Conservation (phyloP, 2,113 vertebrate species). For the Mystacornis crossleyi region DNA sequence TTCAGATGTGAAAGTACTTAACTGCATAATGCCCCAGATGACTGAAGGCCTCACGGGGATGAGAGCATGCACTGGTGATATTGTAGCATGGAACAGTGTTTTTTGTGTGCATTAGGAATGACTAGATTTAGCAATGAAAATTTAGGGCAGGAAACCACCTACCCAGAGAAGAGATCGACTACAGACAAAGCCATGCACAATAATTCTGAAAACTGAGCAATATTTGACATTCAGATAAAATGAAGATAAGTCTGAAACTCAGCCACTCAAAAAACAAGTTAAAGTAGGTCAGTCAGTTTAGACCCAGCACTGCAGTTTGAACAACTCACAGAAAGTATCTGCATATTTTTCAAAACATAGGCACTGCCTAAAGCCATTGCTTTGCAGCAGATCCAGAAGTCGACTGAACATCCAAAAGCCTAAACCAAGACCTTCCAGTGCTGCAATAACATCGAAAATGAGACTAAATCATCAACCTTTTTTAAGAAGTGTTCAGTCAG, state of each 20-base stretch:
- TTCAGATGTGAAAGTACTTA: not conserved
- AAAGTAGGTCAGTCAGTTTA: conserved; percentile 61
- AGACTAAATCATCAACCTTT: not conserved
- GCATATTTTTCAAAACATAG: conserved; percentile 44
- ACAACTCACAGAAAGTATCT: conserved; percentile 19
- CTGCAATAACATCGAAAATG: conserved; percentile 2
- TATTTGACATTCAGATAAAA: conserved; percentile 29
- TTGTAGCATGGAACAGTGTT: not conserved
- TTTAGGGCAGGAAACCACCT: conserved; percentile 50
- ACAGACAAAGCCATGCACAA: not conserved
- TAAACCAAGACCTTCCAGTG: conserved; percentile 7
- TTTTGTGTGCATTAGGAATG: not conserved
- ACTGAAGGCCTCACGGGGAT: not conserved
- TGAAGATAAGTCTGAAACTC: conserved; percentile 21
- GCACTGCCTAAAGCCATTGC: conserved; percentile 44
- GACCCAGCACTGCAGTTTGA: conserved; percentile 9
- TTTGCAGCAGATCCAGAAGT: conserved; percentile 17
- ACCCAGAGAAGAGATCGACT: not conserved
- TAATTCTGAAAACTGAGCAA: conserved; percentile 32
- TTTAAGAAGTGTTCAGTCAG: conserved; percentile 21
- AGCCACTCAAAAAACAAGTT: conserved; percentile 3
- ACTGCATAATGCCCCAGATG: conserved; percentile 2
- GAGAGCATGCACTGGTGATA: not conserved
- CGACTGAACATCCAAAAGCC: not conserved
- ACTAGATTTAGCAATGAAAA: not conserved